phyloP scores from a whole-genome alignment of 1,140 invertebrate species.

The Asobara japonica region DNA sequence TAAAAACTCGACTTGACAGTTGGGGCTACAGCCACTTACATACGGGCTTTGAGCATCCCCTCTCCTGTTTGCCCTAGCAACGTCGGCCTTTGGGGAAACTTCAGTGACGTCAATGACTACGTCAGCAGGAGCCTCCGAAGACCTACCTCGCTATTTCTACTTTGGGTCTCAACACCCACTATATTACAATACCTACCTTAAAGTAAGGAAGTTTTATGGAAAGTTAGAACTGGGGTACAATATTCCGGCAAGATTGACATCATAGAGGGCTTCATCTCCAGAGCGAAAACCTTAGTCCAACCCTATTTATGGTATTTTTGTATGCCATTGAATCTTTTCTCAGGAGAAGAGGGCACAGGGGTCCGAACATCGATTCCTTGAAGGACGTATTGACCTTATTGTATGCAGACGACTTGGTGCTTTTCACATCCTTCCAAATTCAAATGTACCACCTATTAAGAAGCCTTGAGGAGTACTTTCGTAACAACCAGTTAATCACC shows the following conservation, averaged over 20 bases:
- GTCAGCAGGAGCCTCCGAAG: no score
- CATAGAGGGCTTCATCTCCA: constrained; percentile 36
- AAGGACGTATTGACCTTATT: background rate
- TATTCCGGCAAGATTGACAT: background rate
- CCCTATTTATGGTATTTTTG: constrained; percentile 37
- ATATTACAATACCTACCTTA: no score
- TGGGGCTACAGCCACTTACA: no score
- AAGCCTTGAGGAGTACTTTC: background rate
- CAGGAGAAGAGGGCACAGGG: background rate
- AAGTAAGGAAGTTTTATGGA: constrained; percentile 23
- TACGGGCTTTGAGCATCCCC: no score
- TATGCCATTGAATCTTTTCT: constrained; percentile 34
- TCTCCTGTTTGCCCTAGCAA: no score
- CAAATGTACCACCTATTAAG: background rate
- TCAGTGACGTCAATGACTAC: no score
- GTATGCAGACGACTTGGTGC: background rate
- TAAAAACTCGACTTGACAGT: no score
- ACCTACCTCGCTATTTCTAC: no score
- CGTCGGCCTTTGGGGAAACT: no score
- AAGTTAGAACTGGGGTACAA: constrained; percentile 15
- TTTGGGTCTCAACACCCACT: no score
- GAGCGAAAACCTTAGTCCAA: constrained; percentile 28
- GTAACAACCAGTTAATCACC: background rate
- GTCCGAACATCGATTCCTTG: background rate
- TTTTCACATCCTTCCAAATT: background rate